phyloP scores from a whole-genome alignment of 2,113 vertebrate genomes.

The Ictalurus furcatus region DNA sequence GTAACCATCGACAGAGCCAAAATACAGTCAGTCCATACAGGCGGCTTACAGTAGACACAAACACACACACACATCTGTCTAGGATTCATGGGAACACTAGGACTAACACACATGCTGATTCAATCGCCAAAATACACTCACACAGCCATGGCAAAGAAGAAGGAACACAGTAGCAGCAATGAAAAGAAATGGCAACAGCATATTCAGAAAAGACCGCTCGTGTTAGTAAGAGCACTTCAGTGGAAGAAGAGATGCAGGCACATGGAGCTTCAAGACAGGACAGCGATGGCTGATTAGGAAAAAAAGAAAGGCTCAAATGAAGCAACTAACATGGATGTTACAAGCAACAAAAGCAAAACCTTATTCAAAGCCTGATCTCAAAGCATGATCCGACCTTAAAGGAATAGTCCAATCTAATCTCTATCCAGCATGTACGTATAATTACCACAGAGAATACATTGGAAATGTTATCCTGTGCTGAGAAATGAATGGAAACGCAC shows the following conservation, averaged over 20 bases:
- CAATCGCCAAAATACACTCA: constrained; percentile 23
- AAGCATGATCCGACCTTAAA: not conserved
- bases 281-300: not conserved
- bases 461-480: not conserved
- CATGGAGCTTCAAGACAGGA: constrained; percentile 8
- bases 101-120: constrained; percentile 21
- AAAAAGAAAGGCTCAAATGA: not conserved
- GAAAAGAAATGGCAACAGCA: constrained; percentile 46
- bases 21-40: constrained; percentile 1
- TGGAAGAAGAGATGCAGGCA: not conserved
- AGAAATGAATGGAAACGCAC: not conserved
- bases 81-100: not conserved
- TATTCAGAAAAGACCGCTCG: not conserved
- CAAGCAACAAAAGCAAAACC: constrained; percentile 14
- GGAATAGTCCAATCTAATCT: not conserved
- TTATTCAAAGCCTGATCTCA: not conserved
- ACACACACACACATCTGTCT: not conserved
- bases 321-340: not conserved
- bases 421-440: not conserved
- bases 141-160: constrained; percentile 14
- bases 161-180: not conserved
- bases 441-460: not conserved
- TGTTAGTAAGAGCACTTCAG: constrained; percentile 10
- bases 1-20: constrained; percentile 25
- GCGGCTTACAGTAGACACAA: not conserved